phyloP scores from a whole-genome alignment of 2,888 invertebrate species.

The Lasioglossum malachurum region DNA sequence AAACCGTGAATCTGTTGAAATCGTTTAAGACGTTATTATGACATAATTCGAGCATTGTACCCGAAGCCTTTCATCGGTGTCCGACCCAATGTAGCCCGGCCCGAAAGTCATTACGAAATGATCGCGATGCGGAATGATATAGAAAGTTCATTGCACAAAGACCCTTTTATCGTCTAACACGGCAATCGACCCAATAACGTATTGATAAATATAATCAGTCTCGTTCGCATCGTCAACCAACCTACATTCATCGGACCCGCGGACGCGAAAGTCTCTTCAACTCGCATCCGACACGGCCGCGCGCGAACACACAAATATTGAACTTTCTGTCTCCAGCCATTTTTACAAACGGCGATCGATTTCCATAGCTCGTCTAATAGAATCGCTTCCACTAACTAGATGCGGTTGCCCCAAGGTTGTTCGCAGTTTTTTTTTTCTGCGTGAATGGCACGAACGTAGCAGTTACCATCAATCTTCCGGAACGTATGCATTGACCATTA shows the following conservation, averaged over 20 bases:
- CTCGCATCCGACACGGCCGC: background rate
- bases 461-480: background rate
- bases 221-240: conserved; percentile 2
- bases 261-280: background rate
- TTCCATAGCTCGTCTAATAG: background rate
- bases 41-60: conserved; percentile 65
- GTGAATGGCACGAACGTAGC: background rate
- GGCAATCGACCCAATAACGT: conserved; percentile 43
- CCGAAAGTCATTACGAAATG: conserved; percentile 68
- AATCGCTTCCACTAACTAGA: background rate
- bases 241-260: background rate
- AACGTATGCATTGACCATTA: background rate
- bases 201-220: conserved; percentile 22
- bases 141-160: conserved; percentile 64
- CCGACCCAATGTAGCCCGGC: conserved; percentile 63
- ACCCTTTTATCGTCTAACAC: conserved; percentile 54
- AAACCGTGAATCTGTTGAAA: conserved; percentile 63
- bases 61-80: conserved; percentile 62
- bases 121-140: conserved; percentile 64
- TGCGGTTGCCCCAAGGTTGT: background rate
- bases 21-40: conserved; percentile 63
- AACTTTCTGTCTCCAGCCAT: background rate
- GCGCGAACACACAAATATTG: background rate
- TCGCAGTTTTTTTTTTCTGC: background rate
- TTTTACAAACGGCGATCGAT: background rate